Base-by-base conservation (phyloP, 1,140 invertebrate genomes). In the Bombus sylvicola region DNA sequence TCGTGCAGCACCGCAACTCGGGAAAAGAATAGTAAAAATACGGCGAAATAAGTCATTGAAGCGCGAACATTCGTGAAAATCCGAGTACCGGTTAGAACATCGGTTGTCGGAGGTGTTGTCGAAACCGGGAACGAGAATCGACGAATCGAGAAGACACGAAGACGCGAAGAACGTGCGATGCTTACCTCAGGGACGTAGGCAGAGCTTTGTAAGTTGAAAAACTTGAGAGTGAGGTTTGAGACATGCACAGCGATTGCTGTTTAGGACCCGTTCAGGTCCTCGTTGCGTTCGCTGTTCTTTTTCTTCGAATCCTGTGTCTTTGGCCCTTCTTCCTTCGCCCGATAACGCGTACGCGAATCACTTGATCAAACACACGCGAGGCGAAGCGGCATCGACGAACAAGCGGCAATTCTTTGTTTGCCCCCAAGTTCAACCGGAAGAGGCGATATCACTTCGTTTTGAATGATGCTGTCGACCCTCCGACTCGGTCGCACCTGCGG, bases 171-270 rank as follows among this genome's bases (percentile, higher is more conserved):
- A 6, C 47, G 13, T 43, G 10, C 31, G 15, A 18, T 13, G 18
- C 87, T 89, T 81, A 92, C 91, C 90, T 92, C 91, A 92, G 86
- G 88, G 71, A 91, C 75, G 91, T 92, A 77, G 85, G 71, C 91
- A 83, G 87, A 91, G 89, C 91, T 91, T 91, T 82, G 89, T 79
- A 85, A 83, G 86, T 76, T 74, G 87, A 92, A 92, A 91, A 91
- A 69, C 78, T 88, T 57, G 41, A 39, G 41, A 68, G 66, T 88
- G 43, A 57, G 86, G 69, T 89, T 78, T 81, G 90, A 90, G 91
- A 92, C 91, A 92, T 92, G 86, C 91, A 92, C 90, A 83, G 87
- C 74, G 47, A 64, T 91, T 81, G 81, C 74, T 80, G 72, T 77
- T 78, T 89, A 90, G 89, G 90, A 91, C 90, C 91, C 62, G 85